Evolutionary conservation across 2,113 vertebrate species (phyloP).

Genomic region (Sarotherodon lohbergeri): DNA sequence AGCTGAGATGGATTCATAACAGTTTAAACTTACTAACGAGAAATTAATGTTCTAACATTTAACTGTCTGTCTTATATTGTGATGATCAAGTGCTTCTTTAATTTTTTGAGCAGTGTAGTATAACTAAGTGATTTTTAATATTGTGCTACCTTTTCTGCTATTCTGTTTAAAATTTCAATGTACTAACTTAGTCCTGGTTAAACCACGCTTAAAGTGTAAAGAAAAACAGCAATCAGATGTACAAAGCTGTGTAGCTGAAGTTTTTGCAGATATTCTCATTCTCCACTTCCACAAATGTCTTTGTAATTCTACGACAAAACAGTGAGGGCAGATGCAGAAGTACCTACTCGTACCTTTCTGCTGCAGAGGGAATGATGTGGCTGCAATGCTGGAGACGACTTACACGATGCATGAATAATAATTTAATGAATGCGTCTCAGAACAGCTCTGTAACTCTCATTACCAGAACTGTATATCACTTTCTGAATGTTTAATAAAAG

Average conservation of each 20-base stretch:
- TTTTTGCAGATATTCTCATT: not conserved
- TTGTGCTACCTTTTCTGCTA: not conserved
- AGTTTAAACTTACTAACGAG: not conserved
- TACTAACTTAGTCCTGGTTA: not conserved
- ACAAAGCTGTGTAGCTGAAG: not conserved
- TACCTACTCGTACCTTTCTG: not conserved
- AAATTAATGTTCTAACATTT: not conserved
- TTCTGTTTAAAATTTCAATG: not conserved
- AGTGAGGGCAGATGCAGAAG: not conserved
- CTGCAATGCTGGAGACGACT: not conserved
- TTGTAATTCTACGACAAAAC: not conserved
- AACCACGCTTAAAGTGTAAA: not conserved
- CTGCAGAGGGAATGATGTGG: not conserved
- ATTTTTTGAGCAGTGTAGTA: not conserved
- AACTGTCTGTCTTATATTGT: not conserved
- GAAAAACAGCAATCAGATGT: not conserved
- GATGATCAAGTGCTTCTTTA: not conserved
- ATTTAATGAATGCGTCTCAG: not conserved
- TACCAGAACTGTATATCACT: not conserved
- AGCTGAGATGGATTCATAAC: not conserved
- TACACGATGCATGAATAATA: not conserved
- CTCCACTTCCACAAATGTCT: not conserved
- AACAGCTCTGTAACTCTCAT: not conserved
- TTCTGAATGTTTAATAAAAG: constrained; percentile 26
- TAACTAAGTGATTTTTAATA: not conserved